Base-by-base conservation (phyloP, 2,888 invertebrate species). In the Cynaeus angustus region DNA sequence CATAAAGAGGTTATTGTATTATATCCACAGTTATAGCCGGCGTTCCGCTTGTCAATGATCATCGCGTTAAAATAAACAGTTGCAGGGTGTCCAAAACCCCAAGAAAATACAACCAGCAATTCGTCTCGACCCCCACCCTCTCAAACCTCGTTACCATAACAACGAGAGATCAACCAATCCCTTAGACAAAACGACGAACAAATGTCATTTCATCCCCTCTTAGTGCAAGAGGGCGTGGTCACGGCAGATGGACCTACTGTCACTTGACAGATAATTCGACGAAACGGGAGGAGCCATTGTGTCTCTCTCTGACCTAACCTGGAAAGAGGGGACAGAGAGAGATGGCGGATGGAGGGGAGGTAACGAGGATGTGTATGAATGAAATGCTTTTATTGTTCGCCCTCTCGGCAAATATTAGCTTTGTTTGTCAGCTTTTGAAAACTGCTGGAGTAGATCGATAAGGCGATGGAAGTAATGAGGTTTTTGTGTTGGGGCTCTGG, bases 361-460 rank as follows among this genome's bases (percentile, higher is more conserved):
- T 41, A 13, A 45, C 14, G 33, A 46, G 12, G 52, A 38, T 45
- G 66, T 41, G 68, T 73, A 78, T 79, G 81, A 82, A 82, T 81
- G 66, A 82, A 82, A 82, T 80, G 82, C 81, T 83, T 83, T 83
- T 83, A 82, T 81, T 82, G 82, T 81, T 81, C 80, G 76, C 83
- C 82, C 83, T 82, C 82, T 83, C 78, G 74, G 78, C 81, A 83
- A 83, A 83, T 83, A 83, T 83, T 83, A 80, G 83, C 83, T 83
- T 83, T 83, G 83, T 83, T 82, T 81, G 82, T 80, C 80, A 80
- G 74, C 80, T 81, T 80, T 81, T 80, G 73, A 79, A 80, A 79
- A 79, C 78, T 78, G 77, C 73, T 75, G 74, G 75, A 77, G 77
- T 78, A 77, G 80, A 79, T 79, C 76, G 73, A 75, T 71, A 74